Evolutionary conservation across 2,888 invertebrate species (phyloP), one percentile per base, ranked within the genome.

Genomic region (Sepioteuthis lessoniana): DNA sequence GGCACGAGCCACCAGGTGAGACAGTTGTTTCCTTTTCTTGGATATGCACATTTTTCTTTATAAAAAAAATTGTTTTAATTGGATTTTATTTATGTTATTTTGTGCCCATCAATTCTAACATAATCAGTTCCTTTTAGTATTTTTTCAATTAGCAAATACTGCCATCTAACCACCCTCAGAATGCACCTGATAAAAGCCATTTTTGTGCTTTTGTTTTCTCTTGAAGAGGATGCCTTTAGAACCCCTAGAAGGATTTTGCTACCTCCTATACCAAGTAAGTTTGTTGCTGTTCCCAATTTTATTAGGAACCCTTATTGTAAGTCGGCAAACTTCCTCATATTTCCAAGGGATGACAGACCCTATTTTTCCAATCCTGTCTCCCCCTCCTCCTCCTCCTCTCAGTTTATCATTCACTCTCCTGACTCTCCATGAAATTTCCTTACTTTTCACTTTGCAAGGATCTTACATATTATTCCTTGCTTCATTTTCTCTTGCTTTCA

Each of bases 1-100:
- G 98, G 98, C 95, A 97, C 97, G 95, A 97, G 97, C 96, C 98
- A 98, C 96, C 98, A 98, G 97, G 98, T 96, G 94, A 92, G 92
- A 42, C 47, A 21, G 47, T 47, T n/a, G n/a, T 35, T 55, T 42
- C 42, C 42, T 25, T n/a, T 76, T n/a, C n/a, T 76, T 35, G n/a
- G n/a, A n/a, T 5, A 76, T 76, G 31, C 10, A n/a, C 1, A 76
- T 76, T n/a, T 35, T 55, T 55, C 55, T 55, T 55, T 13, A n/a
- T n/a, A n/a, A n/a, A 76, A n/a, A 16, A 35, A n/a, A 76, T n/a
- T n/a, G n/a, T n/a, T n/a, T n/a, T 2, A 31, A n/a, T 76, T n/a
- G n/a, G 76, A n/a, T 16, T 76, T n/a, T 76, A n/a, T 76, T n/a
- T 76, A n/a, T 76, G 76, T 76, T n/a, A 76, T 76, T 76, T 76